Evolutionary conservation across 2,113 vertebrate species (phyloP), one percentile per base, ranked within the genome.

Genomic region (Nestor notabilis): DNA sequence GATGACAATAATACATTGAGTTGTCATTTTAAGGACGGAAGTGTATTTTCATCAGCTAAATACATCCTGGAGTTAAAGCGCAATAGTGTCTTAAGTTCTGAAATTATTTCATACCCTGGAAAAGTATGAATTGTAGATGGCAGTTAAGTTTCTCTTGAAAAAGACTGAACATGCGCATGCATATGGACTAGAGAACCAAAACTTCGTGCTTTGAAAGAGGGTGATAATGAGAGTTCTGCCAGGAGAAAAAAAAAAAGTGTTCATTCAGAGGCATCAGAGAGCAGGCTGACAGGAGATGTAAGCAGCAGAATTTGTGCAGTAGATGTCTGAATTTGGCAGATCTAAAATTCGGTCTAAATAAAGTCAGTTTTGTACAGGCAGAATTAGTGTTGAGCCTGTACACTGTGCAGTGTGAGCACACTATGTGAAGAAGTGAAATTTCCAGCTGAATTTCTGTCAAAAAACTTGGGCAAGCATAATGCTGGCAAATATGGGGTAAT

Each of bases 271-370:
- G 28, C 84, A 65, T 44, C 37, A 17, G 29, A 6, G 64, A 84
- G 80, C 8, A 87, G 95, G 74, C 60, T 91, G 46, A 23, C 31
- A 70, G 91, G 90, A 91, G 80, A 82, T 90, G 74, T 89, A 96
- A 95, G 85, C 74, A 93, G 92, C 90, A 94, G 89, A 89, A 76
- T 87, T 95, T 72, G 71, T 61, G 65, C 37, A 13, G 60, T 71
- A 81, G 78, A 60, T 95, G 52, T 80, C 89, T 93, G 87, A 79
- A 80, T 66, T 95, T 95, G 95, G 85, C 96, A 95, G 11, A 46
- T 89, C 92, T 89, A 71, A 92, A 91, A 90, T 41, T 56, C 78
- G 61, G 70, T 56, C 68, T 86, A 87, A 96, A 97, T 96, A 72
- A 96, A 95, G 87, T 87, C 47, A 63, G 69, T 64, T 81, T 70